Percentiles rank a stretch among this genome's conserved stretches.
Conservation (phyloP, 2,888 invertebrate genomes). For the Drosophila heteroneura region DNA sequence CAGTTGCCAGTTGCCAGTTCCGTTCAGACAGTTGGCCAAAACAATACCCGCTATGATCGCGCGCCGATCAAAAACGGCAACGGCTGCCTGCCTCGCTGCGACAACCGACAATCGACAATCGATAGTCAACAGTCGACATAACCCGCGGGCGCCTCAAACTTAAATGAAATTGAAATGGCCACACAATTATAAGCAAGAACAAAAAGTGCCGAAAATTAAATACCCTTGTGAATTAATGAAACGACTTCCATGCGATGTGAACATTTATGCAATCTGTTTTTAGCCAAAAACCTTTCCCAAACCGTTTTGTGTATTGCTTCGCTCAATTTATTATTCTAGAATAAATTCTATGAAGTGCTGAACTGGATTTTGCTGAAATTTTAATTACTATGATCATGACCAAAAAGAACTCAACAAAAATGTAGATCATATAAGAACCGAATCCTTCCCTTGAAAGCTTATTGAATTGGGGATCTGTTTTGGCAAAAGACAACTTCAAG, state of each 20-base stretch:
- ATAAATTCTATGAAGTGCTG: not conserved
- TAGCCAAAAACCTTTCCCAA: not conserved
- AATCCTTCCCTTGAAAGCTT: not conserved
- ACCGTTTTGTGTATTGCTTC: not conserved
- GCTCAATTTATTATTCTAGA: not conserved
- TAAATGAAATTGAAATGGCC: conserved; percentile 76
- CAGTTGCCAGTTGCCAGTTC: conserved; percentile 57
- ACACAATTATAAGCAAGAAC: conserved; percentile 65
- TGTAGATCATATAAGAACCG: not conserved
- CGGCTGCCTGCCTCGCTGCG: conserved; percentile 42
- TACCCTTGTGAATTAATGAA: conserved; percentile 18
- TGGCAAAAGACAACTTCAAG: not conserved
- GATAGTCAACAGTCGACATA: conserved; percentile 61
- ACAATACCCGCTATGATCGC: conserved; percentile 62
- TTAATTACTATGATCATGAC: not conserved
- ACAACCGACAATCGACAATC: conserved; percentile 61
- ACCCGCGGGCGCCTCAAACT: conserved; percentile 69
- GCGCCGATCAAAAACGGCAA: conserved; percentile 50
- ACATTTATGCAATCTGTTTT: not conserved
- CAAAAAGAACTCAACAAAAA: not conserved
- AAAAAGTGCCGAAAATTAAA: conserved; percentile 12
- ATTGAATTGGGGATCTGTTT: not conserved
- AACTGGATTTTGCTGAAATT: not conserved
- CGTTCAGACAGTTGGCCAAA: conserved; percentile 53
- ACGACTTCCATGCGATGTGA: not conserved